Base-by-base conservation (phyloP, 37 sponge, comb jelly and placozoan species). In the Mnemiopsis leidyi region DNA sequence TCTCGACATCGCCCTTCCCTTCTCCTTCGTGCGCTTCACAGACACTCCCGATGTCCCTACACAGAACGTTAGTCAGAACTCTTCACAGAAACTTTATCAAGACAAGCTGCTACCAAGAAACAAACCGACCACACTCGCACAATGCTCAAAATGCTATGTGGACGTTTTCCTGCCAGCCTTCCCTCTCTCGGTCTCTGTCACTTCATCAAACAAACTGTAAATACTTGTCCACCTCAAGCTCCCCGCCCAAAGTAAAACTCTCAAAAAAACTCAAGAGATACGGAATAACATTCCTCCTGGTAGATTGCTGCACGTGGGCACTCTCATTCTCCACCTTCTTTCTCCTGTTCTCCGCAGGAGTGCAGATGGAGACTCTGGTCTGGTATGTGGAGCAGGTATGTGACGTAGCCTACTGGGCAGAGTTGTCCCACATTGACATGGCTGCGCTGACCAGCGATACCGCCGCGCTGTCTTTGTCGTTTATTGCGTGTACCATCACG, bases 231-330 rank as follows among this genome's bases (percentile, higher is more conserved):
- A 28, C 73, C 73, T 69, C 79, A 33, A 32, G 5, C 32, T 1
- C 79, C 16, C 16, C 33, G 9, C 36, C 32, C 35, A 13, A 31
- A 31, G 33, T 34, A 20, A 77, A 1, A 9, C n/a, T 85, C 1
- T 38, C 61, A 13, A 38, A 85, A 37, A 85, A 3, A 39, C 61
- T 85, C 0, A 38, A 40, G n/a, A 85, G 61, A 39, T 85, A 85
- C 61, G 90, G 90, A 23, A 39, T 85, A 40, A 3, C 40, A 16
- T 85, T 40, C 39, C 48, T 39, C 2, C 24, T 85, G 24, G 30
- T 85, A 3, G 90, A 85, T 21, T 85, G 32, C 48, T 85, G 90
- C 30, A 85, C 90, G 1, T 85, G 90, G 90, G 25, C 90, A 16
- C 5, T 18, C n/a, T 32, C 90, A 2, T 23, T 85, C 3, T 9